Base-by-base conservation (phyloP, 2,797 vertebrate species). In the Hemitrygon akajei region DNA sequence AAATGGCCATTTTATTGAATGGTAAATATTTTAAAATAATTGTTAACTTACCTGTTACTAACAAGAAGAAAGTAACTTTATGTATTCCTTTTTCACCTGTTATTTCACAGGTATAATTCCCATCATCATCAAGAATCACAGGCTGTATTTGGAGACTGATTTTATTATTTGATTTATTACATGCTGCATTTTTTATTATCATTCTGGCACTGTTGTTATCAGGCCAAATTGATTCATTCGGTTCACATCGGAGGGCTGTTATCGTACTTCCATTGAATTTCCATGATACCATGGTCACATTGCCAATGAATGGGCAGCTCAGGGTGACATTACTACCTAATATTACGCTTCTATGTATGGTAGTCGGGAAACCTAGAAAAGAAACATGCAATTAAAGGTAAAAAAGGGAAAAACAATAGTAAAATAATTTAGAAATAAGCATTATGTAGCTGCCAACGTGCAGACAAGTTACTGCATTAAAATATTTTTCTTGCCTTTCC, bases 31-130 rank as follows among this genome's bases (percentile, higher is more conserved):
- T 9, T 58, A 84, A 0, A 60, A 34, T 91, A 7, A 12, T 7
- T 30, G 37, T 92, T 30, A 3, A 56, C 71, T 93, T 76, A 93
- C 91, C 91, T 56, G 27, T 93, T 6, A 93, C 69, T n/a, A 58
- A 14, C 30, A 93, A 76, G 27, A 71, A 30, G 27, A 76, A 58
- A 40, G 37, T 76, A 30, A 75, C 22, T 75, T 47, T 18, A 76
- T 75, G 40, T 30, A 30, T 14, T 75, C 91, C 91, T 2, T 75
- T 30, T 47, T 56, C 37, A 58, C 16, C 27, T 76, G 27, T 27
- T 30, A 93, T 93, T 47, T 93, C 71, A 58, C 91, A 93, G 25
- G 11, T 93, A 56, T 93, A 93, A 47, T 76, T 47, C 69, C 91
- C 91, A 75, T 93, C 91, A 93, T 93, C 91, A 76, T 37, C 27